Evolutionary conservation across 2,888 invertebrate species (phyloP), one percentile per base, ranked within the genome.

Genomic region (Pimpla rufipes): DNA sequence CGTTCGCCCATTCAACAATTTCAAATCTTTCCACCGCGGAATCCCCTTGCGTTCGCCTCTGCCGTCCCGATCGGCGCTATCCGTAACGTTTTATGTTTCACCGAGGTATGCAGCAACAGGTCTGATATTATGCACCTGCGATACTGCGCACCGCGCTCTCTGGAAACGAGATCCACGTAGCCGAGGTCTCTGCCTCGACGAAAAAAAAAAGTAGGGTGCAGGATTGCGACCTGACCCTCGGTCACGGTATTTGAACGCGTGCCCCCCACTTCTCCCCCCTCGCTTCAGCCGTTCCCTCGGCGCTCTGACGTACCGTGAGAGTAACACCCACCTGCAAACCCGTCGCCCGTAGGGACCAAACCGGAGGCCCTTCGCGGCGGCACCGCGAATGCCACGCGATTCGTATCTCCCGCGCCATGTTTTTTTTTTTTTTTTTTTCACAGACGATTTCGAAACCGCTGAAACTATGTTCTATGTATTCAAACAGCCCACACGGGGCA

Each of bases 211-310:
- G 81, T 79, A 73, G 73, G 77, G 81, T 78, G 57, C 77, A 81
- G 76, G 79, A 84, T 82, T 84, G 79, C 77, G 82, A 82, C 83
- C 85, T 85, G 86, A 86, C 87, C 88, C 88, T 87, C 87, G 85
- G 89, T 89, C 88, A 88, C 90, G 89, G 85, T 87, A 81, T 77
- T 83, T 86, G 88, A 85, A 68, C 85, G 70, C 83, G 79, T n/a
- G 78, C 64, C 68, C 76, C 59, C 78, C 78, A 66, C 71, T 68
- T 47, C 40, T 35, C 74, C 62, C 80, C 75, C 67, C 81, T 79
- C 79, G 67, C 45, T 47, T 45, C 57, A 70, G 79, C 70, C 71
- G 78, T 75, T 84, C 80, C 77, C 62, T 80, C 77, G 52, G 64
- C 10, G 10, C 10, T 40, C 47, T 55, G 62, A 70, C 45, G 68